These are phyloP conservation scores for Chaetorhynchus papuensis DNA, from an alignment of 2,113 vertebrate genomes.

Conservation along the genomic window DNA sequence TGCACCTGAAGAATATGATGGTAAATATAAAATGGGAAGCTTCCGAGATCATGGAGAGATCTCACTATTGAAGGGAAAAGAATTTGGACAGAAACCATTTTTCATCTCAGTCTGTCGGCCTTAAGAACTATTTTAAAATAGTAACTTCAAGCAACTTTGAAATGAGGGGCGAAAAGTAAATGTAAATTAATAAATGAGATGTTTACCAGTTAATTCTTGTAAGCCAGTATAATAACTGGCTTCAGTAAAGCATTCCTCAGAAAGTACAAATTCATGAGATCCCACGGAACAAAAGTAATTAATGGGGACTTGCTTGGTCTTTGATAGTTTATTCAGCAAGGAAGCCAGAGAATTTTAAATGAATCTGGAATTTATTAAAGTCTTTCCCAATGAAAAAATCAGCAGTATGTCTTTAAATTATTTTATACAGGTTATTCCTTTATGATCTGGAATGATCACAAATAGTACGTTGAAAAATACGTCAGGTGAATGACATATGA, in stretches of 20 bases:
- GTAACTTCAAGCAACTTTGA: not conserved
- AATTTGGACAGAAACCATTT: not conserved
- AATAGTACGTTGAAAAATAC: not conserved
- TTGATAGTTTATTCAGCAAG: not conserved
- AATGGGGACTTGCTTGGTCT: not conserved
- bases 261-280: not conserved
- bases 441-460: not conserved
- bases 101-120: not conserved
- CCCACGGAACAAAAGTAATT: not conserved
- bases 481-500: not conserved
- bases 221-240: not conserved
- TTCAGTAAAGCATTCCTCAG: not conserved
- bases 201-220: not conserved
- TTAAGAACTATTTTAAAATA: not conserved
- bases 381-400: not conserved
- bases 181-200: not conserved
- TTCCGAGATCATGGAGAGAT: not conserved
- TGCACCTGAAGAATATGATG: not conserved
- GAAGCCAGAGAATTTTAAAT: conserved; percentile 16
- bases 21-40: not conserved
- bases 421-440: not conserved
- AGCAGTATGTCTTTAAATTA: not conserved
- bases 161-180: not conserved
- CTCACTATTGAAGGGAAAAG: not conserved
- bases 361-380: conserved; percentile 35